Percentiles rank a stretch among this genome's conserved stretches.
phyloP scores from a whole-genome alignment of 1,140 invertebrate genomes.

The Tachypleus tridentatus region DNA sequence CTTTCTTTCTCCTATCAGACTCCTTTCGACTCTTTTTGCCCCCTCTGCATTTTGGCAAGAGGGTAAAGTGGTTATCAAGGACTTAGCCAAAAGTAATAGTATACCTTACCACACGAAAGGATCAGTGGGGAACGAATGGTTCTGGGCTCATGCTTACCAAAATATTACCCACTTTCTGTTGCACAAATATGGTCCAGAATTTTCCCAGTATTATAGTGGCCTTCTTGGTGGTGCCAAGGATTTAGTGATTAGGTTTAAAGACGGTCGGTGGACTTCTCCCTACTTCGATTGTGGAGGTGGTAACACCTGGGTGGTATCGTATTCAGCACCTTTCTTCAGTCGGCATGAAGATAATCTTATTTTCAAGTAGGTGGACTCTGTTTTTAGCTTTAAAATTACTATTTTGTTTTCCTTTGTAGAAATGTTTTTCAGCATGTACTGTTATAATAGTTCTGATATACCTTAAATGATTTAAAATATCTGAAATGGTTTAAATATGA shows the following conservation, averaged over 20 bases:
- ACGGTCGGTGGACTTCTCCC: slow-evolving; percentile 86
- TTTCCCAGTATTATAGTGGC: slow-evolving; percentile 1
- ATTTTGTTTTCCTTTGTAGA: too few relatives aligned
- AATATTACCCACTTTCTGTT: slow-evolving; percentile 8
- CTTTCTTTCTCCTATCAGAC: not conserved
- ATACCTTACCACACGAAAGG: slow-evolving; percentile 2
- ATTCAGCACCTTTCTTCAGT: slow-evolving; percentile 91
- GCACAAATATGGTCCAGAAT: not conserved
- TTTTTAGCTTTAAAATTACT: too few relatives aligned
- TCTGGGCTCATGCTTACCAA: slow-evolving; percentile 4
- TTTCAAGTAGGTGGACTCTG: slow-evolving; percentile 11
- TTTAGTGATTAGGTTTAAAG: slow-evolving; percentile 31
- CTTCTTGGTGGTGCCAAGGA: slow-evolving; percentile 1
- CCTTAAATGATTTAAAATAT: too few relatives aligned
- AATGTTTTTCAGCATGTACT: too few relatives aligned
- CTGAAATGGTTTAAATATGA: too few relatives aligned
- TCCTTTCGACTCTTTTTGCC: slow-evolving; percentile 7
- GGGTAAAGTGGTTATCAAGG: not conserved
- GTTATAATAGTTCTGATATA: too few relatives aligned
- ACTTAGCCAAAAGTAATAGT: slow-evolving; percentile 3
- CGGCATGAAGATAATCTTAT: slow-evolving; percentile 37
- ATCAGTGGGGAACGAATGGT: slow-evolving; percentile 16
- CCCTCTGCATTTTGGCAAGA: slow-evolving; percentile 16
- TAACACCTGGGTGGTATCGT: slow-evolving; percentile 73
- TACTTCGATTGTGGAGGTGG: slow-evolving; percentile 82